Conservation (phyloP, 2,888 invertebrate species). For the Pantelozetes paolii region DNA sequence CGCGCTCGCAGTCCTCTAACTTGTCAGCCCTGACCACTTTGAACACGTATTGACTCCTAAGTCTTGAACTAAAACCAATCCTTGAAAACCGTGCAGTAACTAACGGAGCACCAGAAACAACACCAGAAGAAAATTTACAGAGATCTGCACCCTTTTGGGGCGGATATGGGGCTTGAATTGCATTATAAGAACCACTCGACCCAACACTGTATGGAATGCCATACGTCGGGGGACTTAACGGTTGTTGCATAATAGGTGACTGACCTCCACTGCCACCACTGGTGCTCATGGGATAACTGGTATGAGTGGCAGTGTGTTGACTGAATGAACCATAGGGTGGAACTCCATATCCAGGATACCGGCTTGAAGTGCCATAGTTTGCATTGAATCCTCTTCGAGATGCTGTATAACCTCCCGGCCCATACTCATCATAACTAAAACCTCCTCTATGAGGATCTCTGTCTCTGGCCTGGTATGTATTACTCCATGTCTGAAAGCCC, state of each 20-base stretch:
- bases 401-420: conserved; percentile 26
- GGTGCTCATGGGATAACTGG: conserved; percentile 13
- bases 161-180: conserved; percentile 28
- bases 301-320: conserved; percentile 17
- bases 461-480: conserved; percentile 30
- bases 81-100: conserved; percentile 44
- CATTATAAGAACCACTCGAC: conserved; percentile 27
- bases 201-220: conserved; percentile 22
- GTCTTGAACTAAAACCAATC: conserved; percentile 47
- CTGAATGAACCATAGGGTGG: conserved; percentile 34
- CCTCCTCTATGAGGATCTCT: conserved; percentile 43
- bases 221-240: neutral
- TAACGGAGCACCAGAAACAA: neutral
- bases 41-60: conserved; percentile 46
- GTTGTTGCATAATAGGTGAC: neutral
- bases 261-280: neutral
- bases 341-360: conserved; percentile 34
- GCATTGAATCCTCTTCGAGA: neutral
- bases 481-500: conserved; percentile 9
- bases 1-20: conserved; percentile 74
- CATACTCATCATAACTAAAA: conserved; percentile 33
- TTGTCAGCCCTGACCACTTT: conserved; percentile 47
- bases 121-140: conserved; percentile 28
- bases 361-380: conserved; percentile 1
- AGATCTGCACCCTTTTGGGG: conserved; percentile 24